Conservation (phyloP, 2,888 invertebrate genomes). For the Bombylius major region DNA sequence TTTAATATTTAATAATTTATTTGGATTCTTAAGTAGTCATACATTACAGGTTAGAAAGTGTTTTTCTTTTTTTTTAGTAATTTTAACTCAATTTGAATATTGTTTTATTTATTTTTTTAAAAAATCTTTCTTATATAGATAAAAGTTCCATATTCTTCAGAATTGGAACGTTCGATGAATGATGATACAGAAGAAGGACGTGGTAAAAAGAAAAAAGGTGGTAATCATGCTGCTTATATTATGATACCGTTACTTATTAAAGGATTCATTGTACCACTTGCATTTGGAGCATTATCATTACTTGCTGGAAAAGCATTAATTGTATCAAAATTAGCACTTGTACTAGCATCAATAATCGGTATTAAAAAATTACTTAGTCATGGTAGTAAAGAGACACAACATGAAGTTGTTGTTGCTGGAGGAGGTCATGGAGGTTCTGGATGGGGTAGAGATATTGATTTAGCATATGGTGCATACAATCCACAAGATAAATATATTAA, state of each 20-base stretch:
- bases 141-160: slow-evolving; percentile 58
- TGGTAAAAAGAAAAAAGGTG: slow-evolving; percentile 19
- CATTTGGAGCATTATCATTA: slow-evolving; percentile 68
- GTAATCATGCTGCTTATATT: slow-evolving; percentile 48
- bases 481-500: slow-evolving; percentile 19
- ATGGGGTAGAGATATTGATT: slow-evolving; percentile 55
- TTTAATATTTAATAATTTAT: slow-evolving; percentile 60
- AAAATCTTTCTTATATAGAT: slow-evolving; percentile 38
- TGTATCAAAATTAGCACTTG: slow-evolving; percentile 69
- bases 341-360: slow-evolving; percentile 71
- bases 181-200: slow-evolving; percentile 9
- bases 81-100: background rate
- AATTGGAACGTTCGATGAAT: slow-evolving; percentile 46
- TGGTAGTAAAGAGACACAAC: slow-evolving; percentile 49
- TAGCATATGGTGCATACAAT: slow-evolving; percentile 46
- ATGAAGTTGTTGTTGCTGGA: slow-evolving; percentile 60
- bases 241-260: slow-evolving; percentile 68
- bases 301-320: slow-evolving; percentile 76
- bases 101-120: background rate
- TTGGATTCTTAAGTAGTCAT: slow-evolving; percentile 64
- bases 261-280: slow-evolving; percentile 68
- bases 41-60: slow-evolving; percentile 52
- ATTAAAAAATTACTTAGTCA: slow-evolving; percentile 67
- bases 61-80: background rate
- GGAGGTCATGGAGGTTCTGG: slow-evolving; percentile 55